Evolutionary conservation across 2,113 vertebrate genomes (phyloP).

Genomic region (Xenus cinereus): DNA sequence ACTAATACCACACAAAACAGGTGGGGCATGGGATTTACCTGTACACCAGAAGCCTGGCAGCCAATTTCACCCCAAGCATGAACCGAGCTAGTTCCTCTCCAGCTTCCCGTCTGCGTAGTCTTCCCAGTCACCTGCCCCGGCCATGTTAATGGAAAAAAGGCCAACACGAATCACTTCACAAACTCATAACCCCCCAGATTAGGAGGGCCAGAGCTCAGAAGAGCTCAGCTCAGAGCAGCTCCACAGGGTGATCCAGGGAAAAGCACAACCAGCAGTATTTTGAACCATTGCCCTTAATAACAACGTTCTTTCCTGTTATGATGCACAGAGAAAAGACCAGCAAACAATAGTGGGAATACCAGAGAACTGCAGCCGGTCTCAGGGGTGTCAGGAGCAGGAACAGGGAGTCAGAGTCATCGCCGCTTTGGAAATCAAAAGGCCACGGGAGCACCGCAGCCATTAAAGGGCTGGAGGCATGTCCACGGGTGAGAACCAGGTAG

Average conservation of each 20-base stretch:
- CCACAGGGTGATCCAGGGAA: neutral
- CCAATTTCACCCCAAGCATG: neutral
- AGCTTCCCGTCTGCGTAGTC: neutral
- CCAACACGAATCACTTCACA: neutral
- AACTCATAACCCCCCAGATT: neutral
- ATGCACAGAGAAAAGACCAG: neutral
- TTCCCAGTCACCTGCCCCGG: neutral
- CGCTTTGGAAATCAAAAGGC: neutral
- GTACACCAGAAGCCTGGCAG: neutral
- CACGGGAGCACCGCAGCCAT: rapidly evolving
- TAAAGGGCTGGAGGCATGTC: neutral
- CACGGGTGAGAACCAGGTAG: neutral
- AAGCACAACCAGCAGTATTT: neutral
- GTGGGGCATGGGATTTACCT: neutral
- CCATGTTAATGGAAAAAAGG: neutral
- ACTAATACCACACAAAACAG: neutral
- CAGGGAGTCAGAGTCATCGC: too few species aligned
- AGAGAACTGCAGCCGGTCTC: neutral
- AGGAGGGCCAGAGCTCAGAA: neutral
- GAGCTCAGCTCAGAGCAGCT: neutral
- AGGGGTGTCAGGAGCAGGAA: neutral
- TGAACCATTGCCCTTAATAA: neutral
- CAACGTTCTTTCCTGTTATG: neutral
- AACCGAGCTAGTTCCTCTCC: neutral
- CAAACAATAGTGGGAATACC: neutral